Percentiles rank a stretch among this genome's conserved stretches.
Evolutionary conservation across 2,797 vertebrate genomes (phyloP).

Genomic region (Sorex maritimensis): DNA sequence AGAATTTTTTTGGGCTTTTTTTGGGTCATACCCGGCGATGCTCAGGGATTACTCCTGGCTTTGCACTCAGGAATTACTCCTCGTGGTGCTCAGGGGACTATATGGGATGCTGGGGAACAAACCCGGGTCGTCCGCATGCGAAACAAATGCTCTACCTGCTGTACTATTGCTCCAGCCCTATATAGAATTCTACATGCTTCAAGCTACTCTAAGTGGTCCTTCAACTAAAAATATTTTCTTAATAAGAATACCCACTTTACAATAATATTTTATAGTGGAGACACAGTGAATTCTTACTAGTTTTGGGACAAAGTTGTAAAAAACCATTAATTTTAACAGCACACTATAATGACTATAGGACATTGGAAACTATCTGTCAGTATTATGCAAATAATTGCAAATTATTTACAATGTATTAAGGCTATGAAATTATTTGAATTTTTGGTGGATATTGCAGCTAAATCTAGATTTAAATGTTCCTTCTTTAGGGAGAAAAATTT

Average conservation of each 20-base stretch:
- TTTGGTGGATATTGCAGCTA: background rate
- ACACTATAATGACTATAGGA: background rate
- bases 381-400: conserved; percentile 10
- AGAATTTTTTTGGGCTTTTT: no score
- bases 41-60: no score
- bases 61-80: no score
- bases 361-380: background rate
- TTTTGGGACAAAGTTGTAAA: background rate
- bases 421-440: background rate
- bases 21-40: no score
- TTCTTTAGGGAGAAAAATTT: background rate
- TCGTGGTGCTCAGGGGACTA: no score
- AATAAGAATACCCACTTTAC: background rate
- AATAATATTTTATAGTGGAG: background rate
- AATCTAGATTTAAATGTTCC: background rate
- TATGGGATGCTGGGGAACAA: no score
- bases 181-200: background rate
- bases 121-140: no score
- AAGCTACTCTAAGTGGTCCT: background rate
- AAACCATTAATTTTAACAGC: background rate
- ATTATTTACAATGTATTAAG: background rate
- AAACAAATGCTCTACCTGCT: no score
- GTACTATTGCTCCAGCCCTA: no score
- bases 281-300: background rate
- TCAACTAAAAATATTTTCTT: no score